Evolutionary conservation across 2,113 vertebrate genomes (phyloP).

Genomic region (Lamprologus callipterus): DNA sequence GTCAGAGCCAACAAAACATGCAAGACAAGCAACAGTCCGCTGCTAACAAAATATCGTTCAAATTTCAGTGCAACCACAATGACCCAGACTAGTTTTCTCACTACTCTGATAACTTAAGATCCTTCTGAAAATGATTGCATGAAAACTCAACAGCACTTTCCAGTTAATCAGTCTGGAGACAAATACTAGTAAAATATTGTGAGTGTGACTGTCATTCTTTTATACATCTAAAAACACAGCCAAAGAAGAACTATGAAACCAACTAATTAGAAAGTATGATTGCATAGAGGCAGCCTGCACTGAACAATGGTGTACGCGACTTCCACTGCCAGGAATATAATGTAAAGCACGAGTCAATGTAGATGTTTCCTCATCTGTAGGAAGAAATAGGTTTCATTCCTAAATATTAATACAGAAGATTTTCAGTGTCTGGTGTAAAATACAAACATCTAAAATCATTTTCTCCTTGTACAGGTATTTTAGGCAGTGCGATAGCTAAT

Average conservation of each 20-base stretch:
- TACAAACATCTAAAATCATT: background rate
- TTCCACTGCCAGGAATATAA: background rate
- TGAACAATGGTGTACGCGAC: background rate
- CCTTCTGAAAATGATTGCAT: background rate
- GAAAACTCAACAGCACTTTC: background rate
- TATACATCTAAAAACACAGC: background rate
- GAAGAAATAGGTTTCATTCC: background rate
- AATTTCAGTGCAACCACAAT: background rate
- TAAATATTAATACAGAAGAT: background rate
- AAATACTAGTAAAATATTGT: background rate
- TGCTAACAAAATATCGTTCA: background rate
- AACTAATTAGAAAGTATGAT: background rate
- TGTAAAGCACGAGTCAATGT: background rate
- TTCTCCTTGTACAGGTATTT: slow-evolving; percentile 12
- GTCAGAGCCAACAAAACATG: background rate
- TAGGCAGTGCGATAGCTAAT: slow-evolving; percentile 31
- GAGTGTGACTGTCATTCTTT: background rate
- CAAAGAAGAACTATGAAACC: background rate
- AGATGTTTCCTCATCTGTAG: background rate
- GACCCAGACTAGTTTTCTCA: background rate
- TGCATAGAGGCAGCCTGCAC: background rate
- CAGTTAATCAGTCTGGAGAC: background rate
- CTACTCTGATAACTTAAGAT: background rate
- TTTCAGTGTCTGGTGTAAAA: background rate
- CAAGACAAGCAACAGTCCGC: background rate